phyloP scores from a whole-genome alignment of 2,797 vertebrate genomes.

The Falco biarmicus region DNA sequence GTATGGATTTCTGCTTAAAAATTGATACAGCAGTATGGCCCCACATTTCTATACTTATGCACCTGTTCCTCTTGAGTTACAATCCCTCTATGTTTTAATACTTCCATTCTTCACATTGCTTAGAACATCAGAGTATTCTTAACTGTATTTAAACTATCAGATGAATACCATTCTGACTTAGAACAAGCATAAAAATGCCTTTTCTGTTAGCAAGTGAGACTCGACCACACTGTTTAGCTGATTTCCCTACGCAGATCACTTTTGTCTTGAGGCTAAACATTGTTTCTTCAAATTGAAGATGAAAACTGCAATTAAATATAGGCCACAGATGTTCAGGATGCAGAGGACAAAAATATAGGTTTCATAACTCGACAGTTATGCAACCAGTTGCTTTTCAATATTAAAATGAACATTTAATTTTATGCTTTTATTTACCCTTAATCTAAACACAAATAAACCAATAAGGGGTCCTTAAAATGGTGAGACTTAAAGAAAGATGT shows the following conservation, averaged over 20 bases:
- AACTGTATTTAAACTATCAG: conserved; percentile 15
- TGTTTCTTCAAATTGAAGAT: conserved; percentile 61
- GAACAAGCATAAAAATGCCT: conserved; percentile 9
- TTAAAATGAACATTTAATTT: conserved; percentile 37
- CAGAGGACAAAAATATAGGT: conserved; percentile 65
- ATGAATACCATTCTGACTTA: not conserved
- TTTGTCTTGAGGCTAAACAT: conserved; percentile 66
- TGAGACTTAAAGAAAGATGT: not conserved
- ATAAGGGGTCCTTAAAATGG: not conserved
- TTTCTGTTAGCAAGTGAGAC: conserved; percentile 31
- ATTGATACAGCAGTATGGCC: conserved; percentile 20
- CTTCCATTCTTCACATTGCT: not conserved
- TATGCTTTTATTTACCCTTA: conserved; percentile 18
- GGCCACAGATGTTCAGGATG: conserved; percentile 72
- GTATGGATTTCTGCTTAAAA: conserved; percentile 47
- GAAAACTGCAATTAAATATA: conserved; percentile 68
- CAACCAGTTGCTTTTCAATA: conserved; percentile 65
- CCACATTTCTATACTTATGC: not conserved
- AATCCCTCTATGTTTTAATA: not conserved
- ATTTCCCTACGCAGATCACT: conserved; percentile 47
- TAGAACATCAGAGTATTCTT: not conserved
- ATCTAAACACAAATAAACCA: conserved; percentile 24
- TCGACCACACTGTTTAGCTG: not conserved
- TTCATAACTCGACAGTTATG: conserved; percentile 66
- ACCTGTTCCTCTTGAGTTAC: conserved; percentile 18